Conservation (phyloP, 2,113 vertebrate genomes). For the Lasiurus borealis region DNA sequence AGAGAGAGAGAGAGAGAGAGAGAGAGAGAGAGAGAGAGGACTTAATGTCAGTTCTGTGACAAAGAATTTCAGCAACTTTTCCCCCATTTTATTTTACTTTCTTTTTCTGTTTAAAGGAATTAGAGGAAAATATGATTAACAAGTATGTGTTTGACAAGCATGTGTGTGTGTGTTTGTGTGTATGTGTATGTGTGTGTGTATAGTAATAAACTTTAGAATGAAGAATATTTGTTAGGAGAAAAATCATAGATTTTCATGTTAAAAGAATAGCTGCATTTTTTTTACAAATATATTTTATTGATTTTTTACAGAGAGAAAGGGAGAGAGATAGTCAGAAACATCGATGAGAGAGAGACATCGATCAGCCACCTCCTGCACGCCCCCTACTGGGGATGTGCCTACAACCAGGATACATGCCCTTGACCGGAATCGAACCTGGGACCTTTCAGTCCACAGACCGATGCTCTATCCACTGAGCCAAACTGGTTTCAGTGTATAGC, state of each 20-base stretch:
- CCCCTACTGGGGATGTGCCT: no score
- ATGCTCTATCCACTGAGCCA: no score
- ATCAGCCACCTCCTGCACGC: no score
- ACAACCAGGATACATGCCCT: no score
- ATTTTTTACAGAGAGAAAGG: no score
- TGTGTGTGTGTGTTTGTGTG: background rate
- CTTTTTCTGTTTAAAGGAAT: background rate
- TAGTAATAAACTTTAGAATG: background rate
- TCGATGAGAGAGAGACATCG: no score
- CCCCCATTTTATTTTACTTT: background rate
- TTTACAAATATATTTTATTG: no score
- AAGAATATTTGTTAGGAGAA: background rate
- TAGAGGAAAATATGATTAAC: background rate
- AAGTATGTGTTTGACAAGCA: background rate
- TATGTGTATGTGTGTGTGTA: background rate
- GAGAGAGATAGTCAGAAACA: no score
- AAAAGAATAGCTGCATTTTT: background rate
- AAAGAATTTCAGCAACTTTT: background rate
- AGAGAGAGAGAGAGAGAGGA: background rate
- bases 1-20: background rate
- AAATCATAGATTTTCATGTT: background rate
- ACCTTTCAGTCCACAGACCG: no score
- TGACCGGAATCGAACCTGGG: no score
- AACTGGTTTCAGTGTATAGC: no score
- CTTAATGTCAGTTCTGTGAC: background rate